A percentile compares a stretch with the other conserved stretches of the same genome.
phyloP scores from a whole-genome alignment of 1,140 invertebrate genomes.

The Drosophila kepulauana region DNA sequence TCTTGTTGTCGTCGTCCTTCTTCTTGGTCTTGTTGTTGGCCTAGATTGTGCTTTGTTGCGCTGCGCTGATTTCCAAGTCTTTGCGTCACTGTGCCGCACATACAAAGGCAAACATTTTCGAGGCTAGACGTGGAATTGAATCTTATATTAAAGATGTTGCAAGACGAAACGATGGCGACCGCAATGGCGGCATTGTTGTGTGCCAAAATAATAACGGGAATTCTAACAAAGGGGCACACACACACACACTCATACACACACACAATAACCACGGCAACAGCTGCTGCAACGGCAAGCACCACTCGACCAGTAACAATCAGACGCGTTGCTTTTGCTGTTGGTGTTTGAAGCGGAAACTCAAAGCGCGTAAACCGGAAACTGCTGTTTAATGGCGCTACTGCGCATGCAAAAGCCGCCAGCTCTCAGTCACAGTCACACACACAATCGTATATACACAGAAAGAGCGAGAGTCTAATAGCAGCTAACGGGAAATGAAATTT shows the following conservation, averaged over 20 bases:
- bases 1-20: slow-evolving; percentile 24
- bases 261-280: slow-evolving; percentile 81
- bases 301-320: slow-evolving; percentile 73
- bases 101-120: slow-evolving; percentile 52
- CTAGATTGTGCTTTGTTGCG: slow-evolving; percentile 31
- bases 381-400: slow-evolving; percentile 81
- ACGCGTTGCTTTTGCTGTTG: slow-evolving; percentile 43
- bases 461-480: slow-evolving; percentile 6
- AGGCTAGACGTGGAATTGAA: slow-evolving; percentile 59
- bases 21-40: slow-evolving; percentile 32
- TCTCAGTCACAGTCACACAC: slow-evolving; percentile 4
- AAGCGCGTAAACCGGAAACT: slow-evolving; percentile 83
- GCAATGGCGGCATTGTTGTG: slow-evolving; percentile 46
- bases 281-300: slow-evolving; percentile 68
- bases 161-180: slow-evolving; percentile 50
- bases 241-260: neutral
- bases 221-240: slow-evolving; percentile 63
- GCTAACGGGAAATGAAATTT: slow-evolving; percentile 76
- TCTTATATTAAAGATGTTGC: slow-evolving; percentile 81
- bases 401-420: slow-evolving; percentile 65
- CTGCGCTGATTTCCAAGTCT: slow-evolving; percentile 56
- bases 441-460: slow-evolving; percentile 4
- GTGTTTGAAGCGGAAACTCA: slow-evolving; percentile 79
- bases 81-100: slow-evolving; percentile 9
- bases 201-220: slow-evolving; percentile 74